These are phyloP conservation scores for Bos indicus DNA, from an alignment of 2,113 vertebrate genomes.

Conservation along the genomic window DNA sequence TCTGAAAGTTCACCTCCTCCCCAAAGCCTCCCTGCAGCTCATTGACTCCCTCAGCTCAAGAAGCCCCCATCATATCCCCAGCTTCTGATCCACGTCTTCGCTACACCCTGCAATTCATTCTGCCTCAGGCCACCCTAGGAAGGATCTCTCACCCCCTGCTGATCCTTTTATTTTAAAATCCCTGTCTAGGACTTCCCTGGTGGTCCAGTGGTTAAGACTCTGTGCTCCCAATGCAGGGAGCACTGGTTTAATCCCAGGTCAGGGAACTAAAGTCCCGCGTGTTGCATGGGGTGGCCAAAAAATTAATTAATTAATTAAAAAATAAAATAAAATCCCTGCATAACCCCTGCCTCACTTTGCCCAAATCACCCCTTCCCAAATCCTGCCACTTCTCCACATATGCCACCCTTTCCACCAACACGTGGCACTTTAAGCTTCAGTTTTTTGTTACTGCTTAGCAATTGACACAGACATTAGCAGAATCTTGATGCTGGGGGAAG, in stretches of 20 bases:
- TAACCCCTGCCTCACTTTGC: background rate
- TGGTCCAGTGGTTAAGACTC: background rate
- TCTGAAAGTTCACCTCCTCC: background rate
- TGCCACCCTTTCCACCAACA: background rate
- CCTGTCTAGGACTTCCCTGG: background rate
- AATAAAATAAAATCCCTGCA: background rate
- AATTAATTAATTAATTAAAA: background rate
- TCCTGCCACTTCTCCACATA: background rate
- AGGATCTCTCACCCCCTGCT: background rate
- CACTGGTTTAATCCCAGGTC: background rate
- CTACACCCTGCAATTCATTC: background rate
- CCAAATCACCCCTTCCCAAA: background rate
- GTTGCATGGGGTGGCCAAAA: background rate
- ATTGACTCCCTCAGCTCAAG: background rate
- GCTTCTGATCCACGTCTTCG: background rate
- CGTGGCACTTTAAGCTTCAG: background rate
- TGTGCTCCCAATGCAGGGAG: background rate
- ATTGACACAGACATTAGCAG: background rate
- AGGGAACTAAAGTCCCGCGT: background rate
- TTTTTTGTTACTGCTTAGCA: background rate
- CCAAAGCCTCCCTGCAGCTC: background rate
- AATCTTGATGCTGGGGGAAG: background rate
- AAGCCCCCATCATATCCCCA: background rate
- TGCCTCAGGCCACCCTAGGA: background rate
- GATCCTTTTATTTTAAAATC: background rate